A percentile compares a stretch with the other conserved stretches of the same genome.
phyloP scores from a whole-genome alignment of 2,888 invertebrate genomes.

The Pediacus dermestoides region DNA sequence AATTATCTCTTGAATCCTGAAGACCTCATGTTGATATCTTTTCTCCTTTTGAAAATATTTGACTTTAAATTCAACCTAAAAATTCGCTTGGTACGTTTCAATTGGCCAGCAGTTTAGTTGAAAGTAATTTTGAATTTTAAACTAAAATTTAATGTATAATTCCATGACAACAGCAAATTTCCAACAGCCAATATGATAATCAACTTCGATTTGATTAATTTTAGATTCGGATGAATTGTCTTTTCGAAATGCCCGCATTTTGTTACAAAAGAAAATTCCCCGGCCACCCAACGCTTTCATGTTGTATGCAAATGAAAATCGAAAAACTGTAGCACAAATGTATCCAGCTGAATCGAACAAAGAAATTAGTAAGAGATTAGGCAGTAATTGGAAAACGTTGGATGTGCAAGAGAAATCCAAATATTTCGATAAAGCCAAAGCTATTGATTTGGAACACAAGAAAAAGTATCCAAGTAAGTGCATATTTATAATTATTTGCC shows the following conservation, averaged over 20 bases:
- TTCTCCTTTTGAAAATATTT: too few relatives aligned
- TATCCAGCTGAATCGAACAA: slow-evolving; percentile 60
- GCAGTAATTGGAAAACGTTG: slow-evolving; percentile 58
- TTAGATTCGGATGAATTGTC: slow-evolving; percentile 15
- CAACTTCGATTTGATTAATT: background rate
- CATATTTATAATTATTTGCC: too few relatives aligned
- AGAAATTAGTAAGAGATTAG: slow-evolving; percentile 59
- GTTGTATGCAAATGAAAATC: slow-evolving; percentile 61
- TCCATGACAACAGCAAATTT: too few relatives aligned
- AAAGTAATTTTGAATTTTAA: too few relatives aligned
- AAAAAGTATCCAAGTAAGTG: slow-evolving; percentile 58
- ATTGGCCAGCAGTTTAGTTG: too few relatives aligned
- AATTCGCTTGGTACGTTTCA: too few relatives aligned
- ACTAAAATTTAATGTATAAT: too few relatives aligned
- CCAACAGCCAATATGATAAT: too few relatives aligned
- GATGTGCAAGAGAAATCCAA: slow-evolving; percentile 53
- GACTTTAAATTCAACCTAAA: too few relatives aligned
- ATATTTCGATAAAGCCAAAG: slow-evolving; percentile 55
- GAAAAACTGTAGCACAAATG: slow-evolving; percentile 55
- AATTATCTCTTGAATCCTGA: too few relatives aligned
- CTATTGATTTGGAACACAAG: slow-evolving; percentile 59
- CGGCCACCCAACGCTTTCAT: slow-evolving; percentile 64
- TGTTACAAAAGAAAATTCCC: slow-evolving; percentile 50
- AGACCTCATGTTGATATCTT: too few relatives aligned
- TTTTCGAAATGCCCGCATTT: slow-evolving; percentile 12